Conservation (phyloP, 1,140 invertebrate genomes). For the Caerostris extrusa region DNA sequence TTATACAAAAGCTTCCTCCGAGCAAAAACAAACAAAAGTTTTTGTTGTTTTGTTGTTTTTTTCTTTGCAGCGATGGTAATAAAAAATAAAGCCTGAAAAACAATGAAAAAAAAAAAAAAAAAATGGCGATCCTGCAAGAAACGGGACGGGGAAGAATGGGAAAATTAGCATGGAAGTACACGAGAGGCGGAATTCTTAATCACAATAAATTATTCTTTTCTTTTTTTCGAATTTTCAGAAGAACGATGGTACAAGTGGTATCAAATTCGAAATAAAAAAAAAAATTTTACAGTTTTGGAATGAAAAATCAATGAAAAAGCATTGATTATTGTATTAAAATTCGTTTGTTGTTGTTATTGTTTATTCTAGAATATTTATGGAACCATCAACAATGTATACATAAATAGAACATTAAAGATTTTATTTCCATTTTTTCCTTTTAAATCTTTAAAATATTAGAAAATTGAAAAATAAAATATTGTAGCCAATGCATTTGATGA, state of each 20-base stretch:
- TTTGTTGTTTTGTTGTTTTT: not conserved
- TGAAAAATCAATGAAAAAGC: too few species aligned
- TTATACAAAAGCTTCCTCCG: slow-evolving; percentile 51
- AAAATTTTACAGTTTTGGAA: too few species aligned
- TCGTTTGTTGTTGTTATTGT: too few species aligned
- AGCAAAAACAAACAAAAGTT: slow-evolving; percentile 21
- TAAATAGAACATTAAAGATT: too few species aligned
- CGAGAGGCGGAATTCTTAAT: slow-evolving; percentile 63
- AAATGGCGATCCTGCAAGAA: slow-evolving; percentile 1
- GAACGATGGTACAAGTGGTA: not conserved
- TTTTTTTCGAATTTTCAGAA: not conserved
- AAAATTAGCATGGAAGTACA: slow-evolving; percentile 51
- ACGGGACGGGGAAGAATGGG: not conserved
- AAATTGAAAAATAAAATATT: too few species aligned
- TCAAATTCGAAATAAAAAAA: not conserved
- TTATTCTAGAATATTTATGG: too few species aligned
- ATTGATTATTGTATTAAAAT: too few species aligned
- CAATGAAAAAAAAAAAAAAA: not conserved
- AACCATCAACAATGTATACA: too few species aligned
- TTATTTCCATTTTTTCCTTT: too few species aligned
- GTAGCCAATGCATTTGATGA: too few species aligned
- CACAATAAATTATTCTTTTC: slow-evolving; percentile 61
- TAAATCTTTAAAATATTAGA: too few species aligned
- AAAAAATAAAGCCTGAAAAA: not conserved
- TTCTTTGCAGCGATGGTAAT: too few species aligned